A percentile compares a stretch with the other conserved stretches of the same genome.
Evolutionary conservation across 2,113 vertebrate genomes (phyloP).

Genomic region (Catharus fuscescens): DNA sequence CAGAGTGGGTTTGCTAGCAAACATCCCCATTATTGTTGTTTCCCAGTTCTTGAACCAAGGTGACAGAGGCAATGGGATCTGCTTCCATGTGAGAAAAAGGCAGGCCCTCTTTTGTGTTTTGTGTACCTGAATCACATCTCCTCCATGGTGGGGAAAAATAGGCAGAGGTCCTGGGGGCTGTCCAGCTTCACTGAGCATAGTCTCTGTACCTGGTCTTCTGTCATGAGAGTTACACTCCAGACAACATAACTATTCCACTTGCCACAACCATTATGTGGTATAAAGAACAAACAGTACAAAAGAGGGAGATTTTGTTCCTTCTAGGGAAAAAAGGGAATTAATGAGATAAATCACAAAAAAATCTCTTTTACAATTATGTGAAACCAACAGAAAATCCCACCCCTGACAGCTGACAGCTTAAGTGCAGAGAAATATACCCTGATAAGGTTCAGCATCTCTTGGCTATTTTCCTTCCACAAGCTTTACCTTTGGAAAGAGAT

Average conservation of each 20-base stretch:
- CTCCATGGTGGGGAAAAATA: neutral
- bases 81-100: neutral
- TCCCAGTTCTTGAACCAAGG: neutral
- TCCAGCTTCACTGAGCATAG: neutral
- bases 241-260: neutral
- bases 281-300: neutral
- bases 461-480: constrained; percentile 13
- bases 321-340: neutral
- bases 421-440: neutral
- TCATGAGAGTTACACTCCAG: neutral
- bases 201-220: neutral
- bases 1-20: neutral
- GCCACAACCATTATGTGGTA: neutral
- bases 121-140: neutral
- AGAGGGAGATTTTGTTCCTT: neutral
- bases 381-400: neutral
- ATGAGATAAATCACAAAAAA: neutral
- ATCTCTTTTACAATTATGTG: neutral
- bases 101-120: neutral
- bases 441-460: neutral
- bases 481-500: constrained; percentile 44
- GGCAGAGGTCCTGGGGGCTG: neutral
- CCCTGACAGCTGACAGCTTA: constrained; percentile 1
- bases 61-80: neutral
- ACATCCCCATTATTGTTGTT: neutral